Conservation (phyloP, 2,797 vertebrate species). For the Notolepis coatsorum region DNA sequence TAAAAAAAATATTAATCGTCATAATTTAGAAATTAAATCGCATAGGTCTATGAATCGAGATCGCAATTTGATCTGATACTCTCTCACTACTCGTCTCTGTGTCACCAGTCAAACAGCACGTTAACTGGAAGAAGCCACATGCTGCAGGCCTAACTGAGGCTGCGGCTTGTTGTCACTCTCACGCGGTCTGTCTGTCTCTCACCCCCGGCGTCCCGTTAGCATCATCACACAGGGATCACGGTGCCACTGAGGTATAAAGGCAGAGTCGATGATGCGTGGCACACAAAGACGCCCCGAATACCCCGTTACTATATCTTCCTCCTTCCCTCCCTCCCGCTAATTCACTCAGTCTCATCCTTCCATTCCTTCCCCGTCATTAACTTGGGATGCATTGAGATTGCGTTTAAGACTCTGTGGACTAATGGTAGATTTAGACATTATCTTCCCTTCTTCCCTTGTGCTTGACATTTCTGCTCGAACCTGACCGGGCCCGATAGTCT, state of each 20-base stretch:
- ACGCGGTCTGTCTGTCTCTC: constrained; percentile 73
- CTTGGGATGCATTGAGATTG: constrained; percentile 57
- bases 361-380: constrained; percentile 59
- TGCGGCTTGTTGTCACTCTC: constrained; percentile 54
- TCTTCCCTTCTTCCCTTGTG: too few relatives aligned
- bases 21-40: too few relatives aligned
- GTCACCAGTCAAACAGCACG: too few relatives aligned
- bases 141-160: constrained; percentile 9
- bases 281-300: constrained; percentile 73
- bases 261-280: constrained; percentile 88
- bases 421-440: background rate
- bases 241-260: constrained; percentile 84
- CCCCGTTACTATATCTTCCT: constrained; percentile 84
- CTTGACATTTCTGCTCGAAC: too few relatives aligned
- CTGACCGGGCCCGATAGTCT: too few relatives aligned
- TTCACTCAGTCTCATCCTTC: constrained; percentile 39
- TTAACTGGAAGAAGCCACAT: too few relatives aligned
- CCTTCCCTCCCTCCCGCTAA: constrained; percentile 50
- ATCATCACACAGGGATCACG: constrained; percentile 79
- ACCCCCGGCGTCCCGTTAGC: constrained; percentile 73
- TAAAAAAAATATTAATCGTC: too few relatives aligned
- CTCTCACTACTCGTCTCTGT: too few relatives aligned
- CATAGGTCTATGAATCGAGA: too few relatives aligned
- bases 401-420: constrained; percentile 38
- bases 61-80: too few relatives aligned